These are phyloP conservation scores for Calephelis virginiensis DNA, from an alignment of 1,140 invertebrate species.

Conservation along the genomic window DNA sequence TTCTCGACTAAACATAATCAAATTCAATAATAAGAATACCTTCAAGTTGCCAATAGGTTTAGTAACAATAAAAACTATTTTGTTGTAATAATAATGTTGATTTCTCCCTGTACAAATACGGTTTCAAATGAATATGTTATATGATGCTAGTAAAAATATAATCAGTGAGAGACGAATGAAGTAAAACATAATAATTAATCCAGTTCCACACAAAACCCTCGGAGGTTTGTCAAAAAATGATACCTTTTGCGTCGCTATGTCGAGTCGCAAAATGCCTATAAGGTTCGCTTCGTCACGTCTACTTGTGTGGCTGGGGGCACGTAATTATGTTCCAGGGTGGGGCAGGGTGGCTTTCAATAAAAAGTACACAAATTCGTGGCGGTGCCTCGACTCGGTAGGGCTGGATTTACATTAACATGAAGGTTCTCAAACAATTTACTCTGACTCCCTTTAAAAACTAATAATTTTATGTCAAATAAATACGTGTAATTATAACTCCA, in stretches of 20 bases:
- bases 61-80: no score
- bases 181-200: slow-evolving; percentile 1
- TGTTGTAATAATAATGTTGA: no score
- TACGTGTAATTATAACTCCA: no score
- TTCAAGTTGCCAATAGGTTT: no score
- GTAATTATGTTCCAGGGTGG: slow-evolving; percentile 16
- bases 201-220: neutral
- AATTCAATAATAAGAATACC: no score
- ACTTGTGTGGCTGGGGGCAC: neutral
- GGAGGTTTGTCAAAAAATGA: slow-evolving; percentile 7
- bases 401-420: neutral
- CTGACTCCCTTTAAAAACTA: no score
- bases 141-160: no score
- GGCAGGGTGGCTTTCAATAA: slow-evolving; percentile 12
- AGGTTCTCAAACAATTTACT: no score
- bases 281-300: slow-evolving; percentile 1
- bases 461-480: no score
- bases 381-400: neutral
- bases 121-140: no score
- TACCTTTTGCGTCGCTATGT: neutral
- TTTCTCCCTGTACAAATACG: no score
- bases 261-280: slow-evolving; percentile 1
- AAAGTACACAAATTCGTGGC: neutral
- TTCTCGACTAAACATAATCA: no score
- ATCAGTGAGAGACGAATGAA: neutral